Evolutionary conservation across 2,113 vertebrate genomes (phyloP), one percentile per base, ranked within the genome.

Genomic region (Archocentrus centrarchus): DNA sequence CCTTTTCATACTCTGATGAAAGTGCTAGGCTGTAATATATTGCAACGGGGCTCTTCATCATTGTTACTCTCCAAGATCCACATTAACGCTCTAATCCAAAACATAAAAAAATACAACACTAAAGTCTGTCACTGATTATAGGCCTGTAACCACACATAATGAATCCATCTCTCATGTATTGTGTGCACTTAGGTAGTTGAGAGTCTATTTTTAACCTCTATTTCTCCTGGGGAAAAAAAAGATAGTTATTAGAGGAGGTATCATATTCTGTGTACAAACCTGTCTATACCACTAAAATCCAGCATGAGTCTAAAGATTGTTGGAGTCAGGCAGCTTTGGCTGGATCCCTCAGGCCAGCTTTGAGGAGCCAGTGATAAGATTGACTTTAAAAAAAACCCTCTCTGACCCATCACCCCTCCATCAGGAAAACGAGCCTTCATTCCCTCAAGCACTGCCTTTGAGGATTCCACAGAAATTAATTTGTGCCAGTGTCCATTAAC

Each of bases 201-300:
- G 70, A 66, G 76, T 83, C 81, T 87, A 84, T 90, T 85, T 77
- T 59, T 81, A 86, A 68, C 81, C 20, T 59, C 27, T 41, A n/a
- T 27, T 70, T 47, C 76, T 86, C 6, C 75, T 75, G 79, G 39
- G 5, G 24, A 37, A n/a, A 61, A 50, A 50, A 60, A 79, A 39
- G 66, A 6, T 64, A 73, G 39, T 76, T 78, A 58, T 61, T 64
- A 58, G 60, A 63, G 17, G 64, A 70, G 24, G 17, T 39, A 57
- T 75, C 73, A 27, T 17, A 35, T 57, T 44, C 13, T 14, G 47
- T 53, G 59, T n/a, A 55, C 6, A 59, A 79, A 73, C 41, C 24
- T 30, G 17, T 24, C 13, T 53, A 2, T 57, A 61, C 8, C 22
- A 44, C 24, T 47, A n/a, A 77, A 59, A 63, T 53, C 39, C 57